A percentile compares a stretch with the other conserved stretches of the same genome.
phyloP scores from a whole-genome alignment of 2,797 vertebrate genomes.

The Bovichtus diacanthus region DNA sequence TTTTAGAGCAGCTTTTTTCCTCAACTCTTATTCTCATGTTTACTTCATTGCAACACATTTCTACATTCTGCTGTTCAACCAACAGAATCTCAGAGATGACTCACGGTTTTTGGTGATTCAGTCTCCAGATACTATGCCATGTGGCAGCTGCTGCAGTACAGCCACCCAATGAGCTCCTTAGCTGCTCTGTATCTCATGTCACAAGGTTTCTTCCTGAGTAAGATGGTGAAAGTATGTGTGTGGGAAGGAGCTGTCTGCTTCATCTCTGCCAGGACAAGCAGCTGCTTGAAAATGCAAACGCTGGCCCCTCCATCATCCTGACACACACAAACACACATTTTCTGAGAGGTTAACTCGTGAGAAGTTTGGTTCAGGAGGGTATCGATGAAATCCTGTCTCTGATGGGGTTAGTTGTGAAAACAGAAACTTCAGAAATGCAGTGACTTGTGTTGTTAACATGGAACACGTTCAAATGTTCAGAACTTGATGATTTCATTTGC shows the following conservation, averaged over 20 bases:
- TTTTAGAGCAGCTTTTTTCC: not conserved
- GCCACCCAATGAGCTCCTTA: conserved; percentile 48
- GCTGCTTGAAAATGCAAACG: conserved; percentile 56
- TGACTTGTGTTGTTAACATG: not conserved
- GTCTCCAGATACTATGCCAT: not conserved
- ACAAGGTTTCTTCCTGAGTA: conserved; percentile 27
- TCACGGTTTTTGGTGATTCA: conserved; percentile 15
- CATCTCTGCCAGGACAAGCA: conserved; percentile 61
- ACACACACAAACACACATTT: conserved; percentile 45
- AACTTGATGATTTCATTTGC: not conserved
- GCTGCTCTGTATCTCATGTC: conserved; percentile 25
- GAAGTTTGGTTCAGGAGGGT: conserved; percentile 8
- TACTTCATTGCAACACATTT: not conserved
- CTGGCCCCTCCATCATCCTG: conserved; percentile 51
- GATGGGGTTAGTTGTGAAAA: not conserved
- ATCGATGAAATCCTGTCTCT: not conserved
- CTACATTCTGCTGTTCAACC: not conserved
- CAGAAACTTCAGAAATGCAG: not conserved
- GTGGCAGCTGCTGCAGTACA: conserved; percentile 24
- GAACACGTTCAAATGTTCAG: not conserved
- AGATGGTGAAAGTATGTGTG: conserved; percentile 17
- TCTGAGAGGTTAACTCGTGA: not conserved
- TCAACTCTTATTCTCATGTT: not conserved
- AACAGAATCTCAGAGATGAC: conserved; percentile 22
- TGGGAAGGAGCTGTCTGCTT: conserved; percentile 41